A percentile compares a stretch with the other conserved stretches of the same genome.
phyloP scores from a whole-genome alignment of 2,888 invertebrate species.

The Hirtodrosophila cameraria region DNA sequence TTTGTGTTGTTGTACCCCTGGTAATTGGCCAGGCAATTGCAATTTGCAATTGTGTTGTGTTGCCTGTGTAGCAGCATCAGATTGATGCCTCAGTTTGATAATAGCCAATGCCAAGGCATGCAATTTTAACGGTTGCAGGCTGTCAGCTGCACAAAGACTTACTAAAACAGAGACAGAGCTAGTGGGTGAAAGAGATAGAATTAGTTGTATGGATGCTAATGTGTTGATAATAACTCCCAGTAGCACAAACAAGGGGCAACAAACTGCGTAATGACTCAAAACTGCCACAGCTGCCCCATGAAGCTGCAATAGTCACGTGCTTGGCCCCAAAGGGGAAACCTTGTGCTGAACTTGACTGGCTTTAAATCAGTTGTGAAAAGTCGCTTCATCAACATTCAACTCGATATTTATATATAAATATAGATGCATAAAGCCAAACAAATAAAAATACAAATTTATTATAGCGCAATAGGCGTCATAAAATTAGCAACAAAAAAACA shows the following conservation, averaged over 20 bases:
- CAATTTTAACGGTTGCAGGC: slow-evolving; percentile 74
- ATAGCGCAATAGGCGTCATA: slow-evolving; percentile 46
- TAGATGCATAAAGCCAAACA: slow-evolving; percentile 16
- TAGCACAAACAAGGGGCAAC: slow-evolving; percentile 52
- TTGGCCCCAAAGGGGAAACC: slow-evolving; percentile 1
- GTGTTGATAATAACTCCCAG: slow-evolving; percentile 53
- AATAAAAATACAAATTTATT: slow-evolving; percentile 32
- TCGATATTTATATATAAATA: slow-evolving; percentile 7
- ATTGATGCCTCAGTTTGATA: slow-evolving; percentile 75
- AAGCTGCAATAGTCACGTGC: slow-evolving; percentile 33
- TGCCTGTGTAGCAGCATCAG: slow-evolving; percentile 46
- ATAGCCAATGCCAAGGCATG: slow-evolving; percentile 66
- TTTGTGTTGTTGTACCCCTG: too few species aligned
- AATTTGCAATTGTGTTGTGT: slow-evolving; percentile 71
- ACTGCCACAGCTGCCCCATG: slow-evolving; percentile 19
- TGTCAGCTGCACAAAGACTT: slow-evolving; percentile 33
- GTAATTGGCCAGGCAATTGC: slow-evolving; percentile 68
- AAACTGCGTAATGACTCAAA: slow-evolving; percentile 36
- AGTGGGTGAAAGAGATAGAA: slow-evolving; percentile 3
- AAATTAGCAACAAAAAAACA: slow-evolving; percentile 59
- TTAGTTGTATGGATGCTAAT: slow-evolving; percentile 26
- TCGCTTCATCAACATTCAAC: slow-evolving; percentile 2
- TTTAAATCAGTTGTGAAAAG: slow-evolving; percentile 8
- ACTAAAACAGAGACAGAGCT: neutral
- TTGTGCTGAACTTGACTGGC: slow-evolving; percentile 24